phyloP scores from a whole-genome alignment of 2,797 vertebrate genomes.

The Crypturellus tataupa region DNA sequence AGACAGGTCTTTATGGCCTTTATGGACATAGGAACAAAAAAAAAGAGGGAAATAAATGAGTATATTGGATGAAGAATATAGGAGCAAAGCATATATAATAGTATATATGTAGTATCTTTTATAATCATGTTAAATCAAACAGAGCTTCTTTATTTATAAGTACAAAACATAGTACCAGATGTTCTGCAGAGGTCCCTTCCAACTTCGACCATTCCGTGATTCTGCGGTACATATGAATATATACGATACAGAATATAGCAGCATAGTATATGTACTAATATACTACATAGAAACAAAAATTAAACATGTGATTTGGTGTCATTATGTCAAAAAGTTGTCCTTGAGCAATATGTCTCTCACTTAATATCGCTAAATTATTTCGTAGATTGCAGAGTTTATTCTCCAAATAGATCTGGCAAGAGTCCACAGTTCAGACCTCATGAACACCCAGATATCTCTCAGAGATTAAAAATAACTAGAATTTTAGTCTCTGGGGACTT shows the following conservation, averaged over 20 bases:
- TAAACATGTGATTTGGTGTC: not conserved
- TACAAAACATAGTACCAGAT: too few species aligned
- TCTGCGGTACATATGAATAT: not conserved
- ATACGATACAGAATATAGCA: not conserved
- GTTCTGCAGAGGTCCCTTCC: too few species aligned
- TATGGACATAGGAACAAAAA: not conserved
- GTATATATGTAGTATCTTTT: too few species aligned
- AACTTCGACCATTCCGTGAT: too few species aligned
- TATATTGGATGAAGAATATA: not conserved
- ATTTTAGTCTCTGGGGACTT: slow-evolving; percentile 19
- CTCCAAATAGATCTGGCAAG: slow-evolving; percentile 57
- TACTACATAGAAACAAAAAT: not conserved
- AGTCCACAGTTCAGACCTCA: slow-evolving; percentile 30
- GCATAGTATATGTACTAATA: not conserved
- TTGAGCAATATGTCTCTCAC: not conserved
- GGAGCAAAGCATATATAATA: not conserved
- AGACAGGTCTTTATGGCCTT: not conserved
- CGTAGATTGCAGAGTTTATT: slow-evolving; percentile 25
- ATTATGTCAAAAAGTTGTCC: not conserved
- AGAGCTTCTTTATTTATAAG: too few species aligned
- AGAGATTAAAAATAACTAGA: slow-evolving; percentile 49
- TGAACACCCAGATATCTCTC: slow-evolving; percentile 39
- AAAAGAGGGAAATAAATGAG: not conserved
- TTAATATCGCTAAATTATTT: not conserved
- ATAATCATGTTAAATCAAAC: too few species aligned